Evolutionary conservation across 2,888 invertebrate species (phyloP).

Genomic region (Ormyrus labotus): DNA sequence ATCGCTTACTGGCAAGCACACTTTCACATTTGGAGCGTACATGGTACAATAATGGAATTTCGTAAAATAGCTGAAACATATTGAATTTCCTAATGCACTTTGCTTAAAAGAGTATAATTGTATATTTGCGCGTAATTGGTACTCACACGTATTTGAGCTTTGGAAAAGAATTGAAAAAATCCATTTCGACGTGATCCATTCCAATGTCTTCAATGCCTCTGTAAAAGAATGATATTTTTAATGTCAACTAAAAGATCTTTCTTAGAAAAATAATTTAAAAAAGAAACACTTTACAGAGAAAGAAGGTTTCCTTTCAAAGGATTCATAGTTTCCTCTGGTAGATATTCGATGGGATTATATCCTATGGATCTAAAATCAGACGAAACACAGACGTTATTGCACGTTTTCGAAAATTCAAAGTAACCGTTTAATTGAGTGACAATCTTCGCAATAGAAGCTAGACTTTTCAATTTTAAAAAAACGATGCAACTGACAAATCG

Average conservation of each 20-base stretch:
- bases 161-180: slow-evolving; percentile 76
- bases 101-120: background rate
- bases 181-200: slow-evolving; percentile 76
- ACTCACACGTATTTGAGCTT: slow-evolving; percentile 78
- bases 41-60: slow-evolving; percentile 81
- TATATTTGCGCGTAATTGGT: background rate
- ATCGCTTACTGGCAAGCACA: slow-evolving; percentile 80
- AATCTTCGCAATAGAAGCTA: too few relatives aligned
- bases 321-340: slow-evolving; percentile 66
- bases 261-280: slow-evolving; percentile 15
- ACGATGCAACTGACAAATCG: too few relatives aligned
- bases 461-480: too few relatives aligned
- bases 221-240: slow-evolving; percentile 51
- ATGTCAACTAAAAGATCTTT: background rate
- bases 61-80: slow-evolving; percentile 78
- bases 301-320: slow-evolving; percentile 65
- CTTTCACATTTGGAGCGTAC: slow-evolving; percentile 78
- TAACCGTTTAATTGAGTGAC: too few relatives aligned
- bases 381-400: too few relatives aligned
- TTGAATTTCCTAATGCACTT: slow-evolving; percentile 10
- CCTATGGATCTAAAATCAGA: slow-evolving; percentile 67
- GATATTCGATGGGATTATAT: slow-evolving; percentile 68
- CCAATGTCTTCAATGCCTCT: slow-evolving; percentile 79
- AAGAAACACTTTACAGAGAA: slow-evolving; percentile 68
- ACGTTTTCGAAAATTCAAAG: too few relatives aligned